Conservation (phyloP, 2,113 vertebrate genomes). For the Pteropus alecto region DNA sequence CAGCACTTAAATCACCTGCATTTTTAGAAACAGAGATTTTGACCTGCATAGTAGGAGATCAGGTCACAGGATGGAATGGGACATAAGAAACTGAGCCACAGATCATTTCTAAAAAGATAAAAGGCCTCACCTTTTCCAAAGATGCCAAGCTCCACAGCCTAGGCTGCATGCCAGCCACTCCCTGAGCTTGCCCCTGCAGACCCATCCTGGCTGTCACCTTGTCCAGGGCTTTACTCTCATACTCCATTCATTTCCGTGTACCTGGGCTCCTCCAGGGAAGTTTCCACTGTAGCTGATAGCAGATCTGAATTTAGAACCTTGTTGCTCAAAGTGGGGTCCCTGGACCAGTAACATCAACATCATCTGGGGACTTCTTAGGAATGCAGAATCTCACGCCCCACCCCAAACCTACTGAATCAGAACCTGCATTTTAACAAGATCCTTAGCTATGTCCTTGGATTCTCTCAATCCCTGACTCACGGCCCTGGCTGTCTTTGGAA, state of each 20-base stretch:
- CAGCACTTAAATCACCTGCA: background rate
- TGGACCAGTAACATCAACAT: background rate
- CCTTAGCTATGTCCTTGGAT: background rate
- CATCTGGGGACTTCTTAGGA: background rate
- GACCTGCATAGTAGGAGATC: no score
- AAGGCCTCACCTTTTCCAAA: constrained; percentile 20
- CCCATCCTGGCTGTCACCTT: background rate
- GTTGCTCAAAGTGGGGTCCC: background rate
- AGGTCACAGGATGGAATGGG: background rate
- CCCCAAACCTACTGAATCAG: background rate
- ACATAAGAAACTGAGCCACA: background rate
- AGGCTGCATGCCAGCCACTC: background rate
- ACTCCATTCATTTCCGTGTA: background rate
- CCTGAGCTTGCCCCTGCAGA: background rate
- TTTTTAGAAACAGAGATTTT: background rate
- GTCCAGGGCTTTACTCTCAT: background rate
- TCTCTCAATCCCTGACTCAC: background rate
- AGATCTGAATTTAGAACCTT: background rate
- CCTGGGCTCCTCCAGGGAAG: background rate
- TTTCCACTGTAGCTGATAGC: background rate
- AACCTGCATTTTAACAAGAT: background rate
- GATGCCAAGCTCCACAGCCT: background rate
- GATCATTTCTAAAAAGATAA: background rate
- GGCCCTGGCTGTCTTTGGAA: background rate
- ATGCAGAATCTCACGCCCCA: background rate